A percentile compares a stretch with the other conserved stretches of the same genome.
phyloP scores from a whole-genome alignment of 2,888 invertebrate species.

The Muscina levida region DNA sequence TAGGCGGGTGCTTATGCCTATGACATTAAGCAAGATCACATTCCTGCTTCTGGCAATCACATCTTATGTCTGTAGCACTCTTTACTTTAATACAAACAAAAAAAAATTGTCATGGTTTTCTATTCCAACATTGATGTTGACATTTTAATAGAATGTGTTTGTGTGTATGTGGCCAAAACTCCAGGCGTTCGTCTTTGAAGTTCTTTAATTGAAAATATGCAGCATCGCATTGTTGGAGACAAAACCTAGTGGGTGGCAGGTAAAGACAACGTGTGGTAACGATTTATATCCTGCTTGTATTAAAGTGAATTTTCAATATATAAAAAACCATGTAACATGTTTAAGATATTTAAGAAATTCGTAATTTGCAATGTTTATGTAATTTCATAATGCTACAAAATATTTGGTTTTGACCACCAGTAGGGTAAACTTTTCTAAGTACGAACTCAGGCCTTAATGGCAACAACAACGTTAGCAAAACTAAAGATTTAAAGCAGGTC shows the following conservation, averaged over 20 bases:
- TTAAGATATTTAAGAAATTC: too few relatives aligned
- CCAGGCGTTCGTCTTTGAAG: constrained; percentile 17
- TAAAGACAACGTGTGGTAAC: neutral
- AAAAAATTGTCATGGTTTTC: neutral
- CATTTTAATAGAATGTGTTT: constrained; percentile 29
- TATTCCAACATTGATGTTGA: constrained; percentile 27
- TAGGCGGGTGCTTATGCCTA: too few relatives aligned
- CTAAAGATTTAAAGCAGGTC: constrained; percentile 55
- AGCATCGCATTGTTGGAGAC: too few relatives aligned
- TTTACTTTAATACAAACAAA: constrained; percentile 20
- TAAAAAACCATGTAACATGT: too few relatives aligned
- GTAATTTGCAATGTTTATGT: too few relatives aligned
- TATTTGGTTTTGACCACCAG: too few relatives aligned
- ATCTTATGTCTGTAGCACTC: neutral
- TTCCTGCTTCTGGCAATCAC: neutral
- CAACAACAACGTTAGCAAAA: neutral
- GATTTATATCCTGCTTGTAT: neutral
- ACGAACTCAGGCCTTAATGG: too few relatives aligned
- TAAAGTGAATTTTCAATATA: too few relatives aligned
- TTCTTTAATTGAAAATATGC: neutral
- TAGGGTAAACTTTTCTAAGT: too few relatives aligned
- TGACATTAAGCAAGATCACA: constrained; percentile 10
- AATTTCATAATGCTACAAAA: too few relatives aligned
- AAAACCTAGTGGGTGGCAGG: neutral
- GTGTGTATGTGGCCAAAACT: neutral